Base-by-base conservation (phyloP, 2,888 invertebrate genomes). In the Osedax frankpressi region DNA sequence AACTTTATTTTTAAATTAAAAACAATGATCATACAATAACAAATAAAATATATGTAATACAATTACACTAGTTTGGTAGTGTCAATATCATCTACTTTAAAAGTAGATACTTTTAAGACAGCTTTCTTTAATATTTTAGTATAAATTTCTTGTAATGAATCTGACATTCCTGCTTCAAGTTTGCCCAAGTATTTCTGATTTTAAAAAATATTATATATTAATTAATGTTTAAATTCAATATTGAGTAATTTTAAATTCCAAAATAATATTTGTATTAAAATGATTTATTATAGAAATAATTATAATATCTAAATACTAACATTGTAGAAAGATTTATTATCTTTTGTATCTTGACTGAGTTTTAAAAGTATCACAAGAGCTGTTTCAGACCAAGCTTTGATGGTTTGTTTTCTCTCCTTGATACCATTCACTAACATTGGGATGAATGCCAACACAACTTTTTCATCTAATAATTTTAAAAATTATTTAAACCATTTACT, bases 371-470 rank as follows among this genome's bases (percentile, higher is more conserved):
- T 89, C 70, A 95, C 89, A 71, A 97, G 87, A 6, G 95, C 94
- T 77, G 91, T 89, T 88, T 97, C 97, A 62, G 94, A 92, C 86
- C 93, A 92, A 62, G 92, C 91, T 84, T 93, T 91, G 63, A 97
- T 96, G 82, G 92, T 91, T 70, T 92, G 90, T 86, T 96, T 96
- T 87, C 95, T 96, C 86, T 97, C 97, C 87, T 96, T 96, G 75
- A 95, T 94, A 77, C 97, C 97, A 86, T 95, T 97, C 72, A 97
- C 95, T 79, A 97, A 87, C 86, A 92, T 92, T 0, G 96, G 94
- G 78, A 96, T 87, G 27, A 84, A 77, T 3, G 75, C 14, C 30
- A 59, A 29, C 28, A 75, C 44, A 11, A 44, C 44, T 44, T 44
- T 44, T 65, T 26, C 67, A 26, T 24, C 26, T 24, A 26, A 11